phyloP scores from a whole-genome alignment of 2,113 vertebrate genomes.

The Microtus montanus region DNA sequence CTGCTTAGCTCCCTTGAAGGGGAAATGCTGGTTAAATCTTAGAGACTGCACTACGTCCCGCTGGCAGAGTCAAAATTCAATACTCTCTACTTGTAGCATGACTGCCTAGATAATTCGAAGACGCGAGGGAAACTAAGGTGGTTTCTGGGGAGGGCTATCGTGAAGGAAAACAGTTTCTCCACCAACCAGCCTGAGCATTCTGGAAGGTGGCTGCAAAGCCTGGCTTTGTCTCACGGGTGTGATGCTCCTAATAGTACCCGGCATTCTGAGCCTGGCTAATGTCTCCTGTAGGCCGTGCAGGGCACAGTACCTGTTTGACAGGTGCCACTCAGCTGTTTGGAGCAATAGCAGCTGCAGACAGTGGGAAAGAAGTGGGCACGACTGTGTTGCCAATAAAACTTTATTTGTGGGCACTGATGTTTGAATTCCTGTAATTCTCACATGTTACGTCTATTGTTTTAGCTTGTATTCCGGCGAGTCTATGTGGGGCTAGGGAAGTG shows the following conservation, averaged over 20 bases:
- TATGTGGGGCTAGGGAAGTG: background rate
- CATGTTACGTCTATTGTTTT: background rate
- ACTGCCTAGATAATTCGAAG: accelerated
- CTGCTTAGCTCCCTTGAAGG: slow-evolving; percentile 50
- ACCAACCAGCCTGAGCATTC: background rate
- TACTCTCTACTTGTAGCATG: background rate
- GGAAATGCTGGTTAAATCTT: slow-evolving; percentile 42
- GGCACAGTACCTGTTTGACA: background rate
- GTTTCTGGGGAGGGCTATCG: background rate
- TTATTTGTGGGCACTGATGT: slow-evolving; percentile 10
- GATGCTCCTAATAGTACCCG: background rate
- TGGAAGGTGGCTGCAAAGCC: background rate
- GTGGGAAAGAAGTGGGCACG: background rate
- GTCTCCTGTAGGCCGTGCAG: background rate
- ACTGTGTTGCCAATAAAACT: slow-evolving; percentile 18
- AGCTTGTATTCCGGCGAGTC: background rate
- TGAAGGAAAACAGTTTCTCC: background rate
- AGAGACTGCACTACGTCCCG: background rate
- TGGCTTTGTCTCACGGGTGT: background rate
- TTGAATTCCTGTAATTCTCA: background rate
- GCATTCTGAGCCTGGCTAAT: background rate
- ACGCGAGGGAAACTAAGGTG: background rate
- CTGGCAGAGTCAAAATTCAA: slow-evolving; percentile 13
- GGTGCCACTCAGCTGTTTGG: background rate
- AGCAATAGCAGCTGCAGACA: background rate